Evolutionary conservation across 2,888 invertebrate species (phyloP), one percentile per base, ranked within the genome.

Genomic region (Drosophila multiciliata): DNA sequence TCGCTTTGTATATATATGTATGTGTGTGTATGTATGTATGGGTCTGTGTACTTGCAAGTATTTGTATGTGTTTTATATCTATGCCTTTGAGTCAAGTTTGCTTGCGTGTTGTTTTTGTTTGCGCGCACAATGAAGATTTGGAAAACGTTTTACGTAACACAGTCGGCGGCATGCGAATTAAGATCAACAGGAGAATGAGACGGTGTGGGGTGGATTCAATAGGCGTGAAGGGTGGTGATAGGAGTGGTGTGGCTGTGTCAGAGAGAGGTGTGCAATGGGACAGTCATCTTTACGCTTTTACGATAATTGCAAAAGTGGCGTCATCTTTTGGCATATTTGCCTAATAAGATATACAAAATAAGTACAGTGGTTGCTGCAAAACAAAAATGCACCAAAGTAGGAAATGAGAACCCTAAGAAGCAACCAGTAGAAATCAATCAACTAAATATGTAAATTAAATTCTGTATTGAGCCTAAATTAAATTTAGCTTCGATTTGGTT

Each of bases 141-240:
- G 73, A 89, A 83, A 87, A 78, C 67, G 57, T 76, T 45, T 81
- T 87, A 83, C 82, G 87, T 84, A 83, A 81, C 75, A 65, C 50
- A 45, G 8, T 23, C 15, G 23, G 70, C 45, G 67, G 58, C 59
- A 66, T 83, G 75, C 42, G 62, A 45, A 45, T 38, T 29, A 17
- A 29, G 50, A 80, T 66, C 81, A 78, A 65, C 64, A 65, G 60
- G 55, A 63, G 52, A 45, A 49, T 0, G 20, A 20, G 7, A 20
- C 15, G 7, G 20, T 15, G 20, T 48, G 9, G 15, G 0, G 6
- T 9, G 11, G 9, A 42, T 15, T 29, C 8, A 1, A 12, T 3
- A 48, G 52, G 33, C 23, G 8, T 12, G 20, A 8, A 23, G 17
- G 12, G 20, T 0, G 9, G 9, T 7, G 6, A 49, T n/a, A 23